Percentiles rank a stretch among this genome's conserved stretches.
Conservation (phyloP, 1,140 invertebrate genomes). For the silkworm (Bombyx mori) region ASM3026992v2 NC_085111.1:14220501-14221000, state of each 20-base stretch:
- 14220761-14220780: no score
- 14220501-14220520: constrained; percentile 55
- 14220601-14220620: constrained; percentile 1
- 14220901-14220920: no score
- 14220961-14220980: constrained; percentile 3
- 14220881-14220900: neutral
- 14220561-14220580: constrained; percentile 28
- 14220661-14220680: no score
- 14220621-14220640: neutral
- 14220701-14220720: constrained; percentile 1
- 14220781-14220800: no score
- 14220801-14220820: no score
- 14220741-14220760: neutral
- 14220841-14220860: constrained; percentile 9
- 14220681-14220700: no score
- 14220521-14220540: constrained; percentile 64
- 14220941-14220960: no score
- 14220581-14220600: constrained; percentile 16
- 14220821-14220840: no score
- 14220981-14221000: constrained; percentile 65
- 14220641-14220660: no score
- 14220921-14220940: no score
- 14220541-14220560: constrained; percentile 59
- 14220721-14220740: neutral
- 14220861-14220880: constrained; percentile 18